Base-by-base conservation (phyloP, 2,113 vertebrate species). In the Carlito syrichta region DNA sequence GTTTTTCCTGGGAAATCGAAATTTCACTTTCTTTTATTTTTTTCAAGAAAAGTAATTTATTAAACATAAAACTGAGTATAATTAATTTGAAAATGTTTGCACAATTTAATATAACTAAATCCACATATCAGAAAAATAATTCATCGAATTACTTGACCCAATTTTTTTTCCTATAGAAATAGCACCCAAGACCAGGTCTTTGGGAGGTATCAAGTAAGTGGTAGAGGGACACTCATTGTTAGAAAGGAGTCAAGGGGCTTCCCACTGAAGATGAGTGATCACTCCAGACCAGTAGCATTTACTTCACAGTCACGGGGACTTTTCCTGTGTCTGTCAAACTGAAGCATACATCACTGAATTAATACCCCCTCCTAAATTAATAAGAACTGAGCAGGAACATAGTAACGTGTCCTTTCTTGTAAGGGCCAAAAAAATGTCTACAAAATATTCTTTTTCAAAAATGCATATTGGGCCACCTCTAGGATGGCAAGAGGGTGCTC, bases 1-100 rank as follows among this genome's bases (percentile, higher is more conserved):
- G 2, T 54, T 90, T 91, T 85, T 68, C 60, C 60, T 76, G 11
- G 40, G 38, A 94, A 95, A 87, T 60, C 60, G 92, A 92, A 94
- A 77, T 77, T 95, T 82, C 25, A 56, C 32, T 60, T 77, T 14
- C 27, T 58, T 60, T 74, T 60, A 23, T 20, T 32, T 62, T 78
- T 60, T 77, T 23, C 23, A 58, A 89, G 32, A 48, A 85, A 93
- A 93, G 13, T 69, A 92, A 87, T 11, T 69, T 60, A 27, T 74
- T 83, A 83, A 95, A 23, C 50, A 22, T 52, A 95, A 43, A 86
- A 77, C 35, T 82, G 48, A 86, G 19, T 50, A 17, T 58, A 90
- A 78, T 62, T 85, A 40, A 62, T 73, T 63, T 86, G 79, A 84
- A 90, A 95, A 68, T 8, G 13, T 48, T 94, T 89, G 22, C 25